Evolutionary conservation across 2,888 invertebrate species (phyloP), one percentile per base, ranked within the genome.

Genomic region (Aphidoletes aphidimyza): DNA sequence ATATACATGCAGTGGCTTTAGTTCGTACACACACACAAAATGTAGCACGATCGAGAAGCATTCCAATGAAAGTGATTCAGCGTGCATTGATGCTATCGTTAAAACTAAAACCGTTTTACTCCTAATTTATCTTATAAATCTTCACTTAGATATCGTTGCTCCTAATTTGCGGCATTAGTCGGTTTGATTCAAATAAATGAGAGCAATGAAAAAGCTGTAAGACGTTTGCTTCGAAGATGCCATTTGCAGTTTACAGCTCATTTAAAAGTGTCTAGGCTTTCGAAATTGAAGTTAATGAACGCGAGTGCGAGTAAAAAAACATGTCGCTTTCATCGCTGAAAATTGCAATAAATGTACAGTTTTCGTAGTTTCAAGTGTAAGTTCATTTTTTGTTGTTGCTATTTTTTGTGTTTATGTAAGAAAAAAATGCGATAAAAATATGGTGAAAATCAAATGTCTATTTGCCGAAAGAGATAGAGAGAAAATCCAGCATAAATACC

Each of bases 221-320:
- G 11, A 69, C 34, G 26, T 69, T 69, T 26, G n/a, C 30, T 30
- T 14, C 26, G 69, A 34, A 30, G 0, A 30, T 34, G 34, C n/a
- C n/a, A n/a, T n/a, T n/a, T 54, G 22, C 11, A 14, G 30, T 69
- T 69, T 69, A 69, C 69, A 69, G 69, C 30, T 69, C 69, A 69
- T 69, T 69, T 69, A 69, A 69, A 69, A 69, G 34, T 69, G 69
- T 69, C 69, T 69, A 69, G 69, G 69, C 69, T n/a, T 69, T 69
- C 5, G 34, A 69, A 30, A 69, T 34, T 3, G 17, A 5, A 69
- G 69, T 69, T 30, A 69, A 69, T 69, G 69, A 69, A n/a, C 69
- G 34, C 69, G n/a, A 69, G 26, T 30, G 69, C n/a, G 14, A 69
- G 11, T n/a, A 26, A 54, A 54, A 69, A 54, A n/a, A n/a, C n/a